Evolutionary conservation across 1,140 invertebrate species (phyloP), one percentile per base, ranked within the genome.

Genomic region (Stegodyphus dumicola): DNA sequence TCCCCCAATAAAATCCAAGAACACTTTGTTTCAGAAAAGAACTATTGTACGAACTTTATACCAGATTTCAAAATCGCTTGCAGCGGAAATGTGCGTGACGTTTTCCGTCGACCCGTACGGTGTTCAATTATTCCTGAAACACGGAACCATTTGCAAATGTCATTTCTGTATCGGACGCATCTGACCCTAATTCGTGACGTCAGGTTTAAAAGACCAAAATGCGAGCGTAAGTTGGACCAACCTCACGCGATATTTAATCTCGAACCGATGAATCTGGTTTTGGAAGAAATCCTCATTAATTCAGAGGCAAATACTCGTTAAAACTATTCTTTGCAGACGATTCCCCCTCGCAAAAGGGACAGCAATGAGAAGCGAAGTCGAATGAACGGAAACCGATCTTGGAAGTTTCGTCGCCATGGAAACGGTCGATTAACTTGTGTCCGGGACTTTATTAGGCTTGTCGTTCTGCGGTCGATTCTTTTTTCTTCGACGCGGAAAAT

Each of bases 401-500:
- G 33, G 73, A 75, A 75, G 73, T 75, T 75, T 75, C 15, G 73
- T 75, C 33, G 18, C 18, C 73, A 60, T 75, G 54, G 53, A n/a
- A 18, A 75, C 53, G 54, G 73, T 75, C 73, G 33, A 75, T 75
- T 75, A 75, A 75, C 73, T 75, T 48, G 10, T 75, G 73, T 75
- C 73, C 73, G 73, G 73, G 73, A 75, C 73, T 75, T 75, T 75
- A 75, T 75, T 75, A 75, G 53, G 73, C 73, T 56, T 75, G 73
- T 75, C 73, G 73, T 75, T 33, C 73, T 75, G 73, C 18, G 73
- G 73, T 75, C 73, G 53, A 6, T 10, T 54, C 54, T 51, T 18
- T 33, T 60, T 6, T 56, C 60, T 75, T 60, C 15, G 6, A 33
- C 13, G 6, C 10, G 9, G 9, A 33, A 7, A 13, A 7, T 9